phyloP scores from a whole-genome alignment of 2,797 vertebrate genomes.

The Chanos chanos region DNA sequence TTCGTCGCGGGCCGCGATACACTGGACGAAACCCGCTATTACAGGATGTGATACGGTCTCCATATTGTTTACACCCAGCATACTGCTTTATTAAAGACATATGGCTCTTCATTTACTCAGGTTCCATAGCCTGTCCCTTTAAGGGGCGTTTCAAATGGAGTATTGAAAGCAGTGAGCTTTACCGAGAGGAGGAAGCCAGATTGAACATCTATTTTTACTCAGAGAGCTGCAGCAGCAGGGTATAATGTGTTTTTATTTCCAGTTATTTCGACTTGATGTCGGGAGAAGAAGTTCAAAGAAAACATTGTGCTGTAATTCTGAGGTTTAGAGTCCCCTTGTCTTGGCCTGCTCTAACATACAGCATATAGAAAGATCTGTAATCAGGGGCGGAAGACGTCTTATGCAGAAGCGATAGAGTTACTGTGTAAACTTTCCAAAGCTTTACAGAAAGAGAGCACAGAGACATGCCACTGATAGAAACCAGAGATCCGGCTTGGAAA shows the following conservation, averaged over 20 bases:
- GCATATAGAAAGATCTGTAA: constrained; percentile 33
- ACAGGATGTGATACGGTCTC: too few species aligned
- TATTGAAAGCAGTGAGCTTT: not conserved
- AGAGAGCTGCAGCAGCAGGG: constrained; percentile 17
- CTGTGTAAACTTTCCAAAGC: constrained; percentile 28
- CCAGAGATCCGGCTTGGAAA: constrained; percentile 29
- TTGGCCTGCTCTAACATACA: not conserved
- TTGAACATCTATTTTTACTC: constrained; percentile 22
- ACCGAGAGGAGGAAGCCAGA: constrained; percentile 20
- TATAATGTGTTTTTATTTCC: constrained; percentile 33
- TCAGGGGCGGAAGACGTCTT: constrained; percentile 26
- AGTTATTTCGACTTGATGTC: constrained; percentile 22
- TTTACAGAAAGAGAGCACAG: constrained; percentile 2
- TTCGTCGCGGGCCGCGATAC: too few species aligned
- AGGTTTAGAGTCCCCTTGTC: constrained; percentile 9
- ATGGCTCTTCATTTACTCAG: not conserved
- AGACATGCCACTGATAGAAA: constrained; percentile 27
- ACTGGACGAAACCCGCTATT: too few species aligned
- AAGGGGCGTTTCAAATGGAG: not conserved
- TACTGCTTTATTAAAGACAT: not conserved
- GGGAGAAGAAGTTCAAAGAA: constrained; percentile 16
- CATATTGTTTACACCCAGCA: not conserved
- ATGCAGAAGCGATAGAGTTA: constrained; percentile 27
- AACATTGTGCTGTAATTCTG: constrained; percentile 30
- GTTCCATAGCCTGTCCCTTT: not conserved